Conservation (phyloP, 2,888 invertebrate species). For the Plebejus melissa region DNA sequence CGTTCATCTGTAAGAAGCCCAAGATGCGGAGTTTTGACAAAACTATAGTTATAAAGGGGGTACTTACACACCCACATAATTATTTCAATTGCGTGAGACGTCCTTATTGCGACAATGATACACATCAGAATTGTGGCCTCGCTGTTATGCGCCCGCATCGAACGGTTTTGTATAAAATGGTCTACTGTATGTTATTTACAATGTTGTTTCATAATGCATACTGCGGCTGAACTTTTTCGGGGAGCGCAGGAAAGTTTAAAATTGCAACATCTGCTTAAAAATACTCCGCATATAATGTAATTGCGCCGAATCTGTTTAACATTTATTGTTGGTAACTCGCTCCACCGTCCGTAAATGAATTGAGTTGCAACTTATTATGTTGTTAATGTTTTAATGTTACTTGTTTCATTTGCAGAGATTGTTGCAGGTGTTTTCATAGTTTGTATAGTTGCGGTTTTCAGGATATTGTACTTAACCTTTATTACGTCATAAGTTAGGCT, state of each 20-base stretch:
- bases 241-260: slow-evolving; percentile 18
- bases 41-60: no score
- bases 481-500: no score
- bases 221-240: slow-evolving; percentile 14
- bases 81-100: no score
- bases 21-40: no score
- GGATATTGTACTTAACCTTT: background rate
- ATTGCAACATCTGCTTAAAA: slow-evolving; percentile 22
- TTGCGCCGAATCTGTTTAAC: slow-evolving; percentile 19
- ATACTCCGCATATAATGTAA: slow-evolving; percentile 19
- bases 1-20: no score
- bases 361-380: slow-evolving; percentile 18
- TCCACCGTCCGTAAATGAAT: background rate
- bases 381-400: background rate
- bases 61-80: no score
- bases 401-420: background rate
- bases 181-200: background rate
- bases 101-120: no score
- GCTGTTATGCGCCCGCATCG: background rate
- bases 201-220: slow-evolving; percentile 11
- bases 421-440: background rate
- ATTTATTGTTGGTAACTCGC: slow-evolving; percentile 2
- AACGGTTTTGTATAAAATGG: background rate
- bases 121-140: no score
- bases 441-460: background rate